phyloP scores from a whole-genome alignment of 92 coral and sea anemone genomes.

The Virgularia gustaviana region DNA sequence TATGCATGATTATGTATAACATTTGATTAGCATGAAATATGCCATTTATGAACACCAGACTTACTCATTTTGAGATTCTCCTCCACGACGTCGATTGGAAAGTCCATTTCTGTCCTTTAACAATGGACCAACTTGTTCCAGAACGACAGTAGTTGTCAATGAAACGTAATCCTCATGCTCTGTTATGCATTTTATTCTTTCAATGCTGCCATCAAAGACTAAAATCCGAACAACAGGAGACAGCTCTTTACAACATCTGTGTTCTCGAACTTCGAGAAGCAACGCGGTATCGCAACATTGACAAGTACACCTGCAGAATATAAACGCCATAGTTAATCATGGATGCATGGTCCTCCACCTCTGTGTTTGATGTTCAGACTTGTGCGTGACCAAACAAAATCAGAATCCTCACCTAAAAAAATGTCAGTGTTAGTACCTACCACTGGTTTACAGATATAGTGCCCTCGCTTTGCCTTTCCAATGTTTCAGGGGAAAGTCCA shows the following conservation, averaged over 20 bases:
- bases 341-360: not conserved
- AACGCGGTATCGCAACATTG: not conserved
- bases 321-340: not conserved
- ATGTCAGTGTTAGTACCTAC: not conserved
- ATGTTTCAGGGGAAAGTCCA: not conserved
- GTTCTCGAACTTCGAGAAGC: not conserved
- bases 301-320: not conserved
- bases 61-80: too few species aligned
- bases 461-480: slow-evolving; percentile 1
- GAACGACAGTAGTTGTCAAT: not conserved
- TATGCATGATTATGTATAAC: too few species aligned
- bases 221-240: not conserved
- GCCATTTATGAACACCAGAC: too few species aligned
- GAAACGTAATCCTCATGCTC: not conserved
- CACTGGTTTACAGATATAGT: slow-evolving; percentile 4
- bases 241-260: slow-evolving; percentile 9
- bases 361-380: not conserved
- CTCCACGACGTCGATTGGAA: not conserved
- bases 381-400: not conserved
- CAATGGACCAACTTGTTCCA: not conserved
- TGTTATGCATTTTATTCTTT: not conserved
- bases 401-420: not conserved
- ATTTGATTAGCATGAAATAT: too few species aligned
- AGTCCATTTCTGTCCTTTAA: slow-evolving; percentile 9
- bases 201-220: slow-evolving; percentile 17